Evolutionary conservation across 1,140 invertebrate species (phyloP).

Genomic region (Lasioglossum baleicum): DNA sequence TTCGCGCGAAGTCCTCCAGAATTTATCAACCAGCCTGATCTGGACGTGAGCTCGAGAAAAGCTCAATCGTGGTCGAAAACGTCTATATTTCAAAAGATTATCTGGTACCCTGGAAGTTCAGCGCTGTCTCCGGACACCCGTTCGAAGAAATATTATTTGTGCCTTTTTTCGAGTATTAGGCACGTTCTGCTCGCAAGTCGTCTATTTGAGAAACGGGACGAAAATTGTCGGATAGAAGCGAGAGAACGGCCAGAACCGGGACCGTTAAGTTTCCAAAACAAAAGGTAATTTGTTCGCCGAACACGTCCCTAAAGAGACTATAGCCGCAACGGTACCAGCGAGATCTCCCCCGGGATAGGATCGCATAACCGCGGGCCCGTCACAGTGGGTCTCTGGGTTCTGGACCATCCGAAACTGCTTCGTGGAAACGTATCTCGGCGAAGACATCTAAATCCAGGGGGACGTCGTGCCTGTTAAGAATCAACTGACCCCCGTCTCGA

Average conservation of each 20-base stretch:
- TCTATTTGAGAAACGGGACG: neutral
- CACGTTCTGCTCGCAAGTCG: neutral
- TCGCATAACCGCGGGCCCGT: constrained; percentile 54
- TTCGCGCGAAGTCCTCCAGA: too few species aligned
- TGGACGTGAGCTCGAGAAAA: too few species aligned
- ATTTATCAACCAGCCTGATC: too few species aligned
- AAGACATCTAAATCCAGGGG: constrained; percentile 51
- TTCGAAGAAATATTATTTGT: neutral
- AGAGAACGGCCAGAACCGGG: neutral
- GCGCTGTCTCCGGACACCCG: neutral
- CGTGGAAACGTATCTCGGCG: constrained; percentile 59
- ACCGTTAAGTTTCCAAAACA: constrained; percentile 64
- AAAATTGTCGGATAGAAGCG: neutral
- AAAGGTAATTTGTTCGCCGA: constrained; percentile 63
- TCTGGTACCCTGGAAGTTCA: neutral
- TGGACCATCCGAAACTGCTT: constrained; percentile 56
- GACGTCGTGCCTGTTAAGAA: constrained; percentile 51
- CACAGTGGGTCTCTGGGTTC: constrained; percentile 56
- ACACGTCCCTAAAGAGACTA: constrained; percentile 62
- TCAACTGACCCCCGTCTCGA: constrained; percentile 21
- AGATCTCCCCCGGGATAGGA: constrained; percentile 62
- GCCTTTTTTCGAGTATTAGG: neutral
- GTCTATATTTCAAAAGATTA: neutral
- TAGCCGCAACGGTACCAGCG: constrained; percentile 58
- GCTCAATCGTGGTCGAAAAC: too few species aligned